Base-by-base conservation (phyloP, 2,888 invertebrate genomes). In the Biston stratarius region DNA sequence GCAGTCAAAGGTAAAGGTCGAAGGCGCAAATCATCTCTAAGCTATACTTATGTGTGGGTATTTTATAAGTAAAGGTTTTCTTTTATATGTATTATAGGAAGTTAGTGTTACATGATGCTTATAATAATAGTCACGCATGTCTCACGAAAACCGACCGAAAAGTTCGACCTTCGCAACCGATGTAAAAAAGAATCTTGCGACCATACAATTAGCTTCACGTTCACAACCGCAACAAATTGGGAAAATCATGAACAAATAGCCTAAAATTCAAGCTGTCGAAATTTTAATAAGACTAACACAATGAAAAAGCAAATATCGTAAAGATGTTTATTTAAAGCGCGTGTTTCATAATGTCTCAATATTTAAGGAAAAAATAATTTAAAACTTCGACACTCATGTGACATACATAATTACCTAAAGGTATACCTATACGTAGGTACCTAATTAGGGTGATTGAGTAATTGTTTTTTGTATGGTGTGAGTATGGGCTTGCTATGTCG, bases 301-400 rank as follows among this genome's bases (percentile, higher is more conserved):
- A 53, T 38, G 38, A n/a, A 38, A 38, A 14, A 9, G 52, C 51
- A 51, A 2, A 53, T 53, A 24, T 10, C 40, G 55, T 55, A 42
- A 55, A 55, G 10, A 49, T 6, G 6, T 42, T 12, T 42, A 12
- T 42, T 44, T 11, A 11, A 33, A 42, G n/a, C 42, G 36, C 15
- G 55, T 42, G 24, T 55, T 55, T 55, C 24, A 42, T 40, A 40
- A 15, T 24, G 53, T 15, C 15, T 6, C 42, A 42, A 36, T 44
- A 33, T 55, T 55, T 55, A 42, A 55, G 55, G 42, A 55, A 55
- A 55, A 55, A 42, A 44, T 44, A n/a, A n/a, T 12, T 42, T 55
- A 2, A 11, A 38, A 55, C 12, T 6, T 24, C 42, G 42, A 24
- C 40, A 55, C 40, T 40, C 42, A 15, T 55, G 33, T 8, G 42